Percentiles rank a stretch among this genome's conserved stretches.
These are phyloP conservation scores for Beris chalybata DNA, from an alignment of 2,888 invertebrate species.

Conservation along the genomic window DNA sequence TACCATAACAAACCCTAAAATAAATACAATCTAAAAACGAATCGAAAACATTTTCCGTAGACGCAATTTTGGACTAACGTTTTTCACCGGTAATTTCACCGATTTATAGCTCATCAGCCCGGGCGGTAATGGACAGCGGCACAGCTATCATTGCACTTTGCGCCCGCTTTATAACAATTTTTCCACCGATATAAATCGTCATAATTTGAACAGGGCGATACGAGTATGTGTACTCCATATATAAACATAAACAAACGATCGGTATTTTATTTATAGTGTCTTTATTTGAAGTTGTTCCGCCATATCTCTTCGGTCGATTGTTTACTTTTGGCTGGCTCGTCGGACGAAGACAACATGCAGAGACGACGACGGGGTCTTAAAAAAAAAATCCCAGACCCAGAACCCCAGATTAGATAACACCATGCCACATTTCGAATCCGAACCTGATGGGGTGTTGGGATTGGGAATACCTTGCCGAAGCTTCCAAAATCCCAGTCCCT, in stretches of 20 bases:
- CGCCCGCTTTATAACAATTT: constrained; percentile 6
- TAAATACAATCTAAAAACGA: too few species aligned
- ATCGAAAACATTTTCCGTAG: neutral
- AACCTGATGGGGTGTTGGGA: neutral
- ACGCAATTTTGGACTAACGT: neutral
- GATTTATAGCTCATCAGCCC: neutral
- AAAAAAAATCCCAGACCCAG: neutral
- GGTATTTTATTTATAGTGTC: constrained; percentile 11
- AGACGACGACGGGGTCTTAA: neutral
- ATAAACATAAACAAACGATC: neutral
- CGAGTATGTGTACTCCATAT: neutral
- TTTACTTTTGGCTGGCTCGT: constrained; percentile 17
- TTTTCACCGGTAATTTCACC: neutral
- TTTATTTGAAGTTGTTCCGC: constrained; percentile 28
- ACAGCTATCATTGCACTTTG: constrained; percentile 22
- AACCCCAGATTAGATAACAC: constrained; percentile 7
- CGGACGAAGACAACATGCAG: constrained; percentile 6
- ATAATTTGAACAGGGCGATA: constrained; percentile 25
- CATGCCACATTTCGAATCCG: neutral
- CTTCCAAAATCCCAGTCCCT: neutral
- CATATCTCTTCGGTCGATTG: constrained; percentile 21
- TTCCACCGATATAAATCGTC: constrained; percentile 17
- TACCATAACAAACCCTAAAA: too few species aligned
- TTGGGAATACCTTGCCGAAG: neutral
- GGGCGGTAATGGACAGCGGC: neutral